These are phyloP conservation scores for Hirtodrosophila histrioides DNA, from an alignment of 2,888 invertebrate species.

Conservation along the genomic window DNA sequence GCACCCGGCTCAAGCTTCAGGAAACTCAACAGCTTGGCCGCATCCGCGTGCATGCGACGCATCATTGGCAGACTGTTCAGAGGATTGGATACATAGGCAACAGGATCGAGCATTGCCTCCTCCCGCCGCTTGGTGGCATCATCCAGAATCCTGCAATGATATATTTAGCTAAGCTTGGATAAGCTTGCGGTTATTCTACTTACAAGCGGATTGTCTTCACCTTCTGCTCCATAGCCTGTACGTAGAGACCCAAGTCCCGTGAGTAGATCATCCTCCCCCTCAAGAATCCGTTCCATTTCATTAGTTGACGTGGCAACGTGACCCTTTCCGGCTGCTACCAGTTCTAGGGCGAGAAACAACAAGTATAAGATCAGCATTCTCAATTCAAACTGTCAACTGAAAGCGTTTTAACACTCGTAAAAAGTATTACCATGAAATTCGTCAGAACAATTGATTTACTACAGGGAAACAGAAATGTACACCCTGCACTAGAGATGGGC, in stretches of 20 bases:
- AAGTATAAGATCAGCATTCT: constrained; percentile 13
- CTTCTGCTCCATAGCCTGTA: constrained; percentile 19
- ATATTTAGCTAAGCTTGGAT: neutral
- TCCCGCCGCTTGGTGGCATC: constrained; percentile 9
- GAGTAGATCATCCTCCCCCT: constrained; percentile 34
- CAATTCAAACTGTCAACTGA: neutral
- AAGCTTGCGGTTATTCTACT: neutral
- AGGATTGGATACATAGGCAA: constrained; percentile 70
- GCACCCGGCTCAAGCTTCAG: constrained; percentile 45
- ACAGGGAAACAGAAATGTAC: no score
- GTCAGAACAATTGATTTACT: constrained; percentile 11
- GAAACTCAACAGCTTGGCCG: constrained; percentile 52
- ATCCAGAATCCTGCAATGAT: constrained; percentile 10
- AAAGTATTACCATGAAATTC: neutral
- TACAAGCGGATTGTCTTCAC: constrained; percentile 20
- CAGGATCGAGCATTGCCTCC: constrained; percentile 43
- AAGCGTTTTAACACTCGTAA: neutral
- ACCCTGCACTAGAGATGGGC: no score
- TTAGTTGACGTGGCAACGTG: constrained; percentile 45
- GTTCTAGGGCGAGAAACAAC: neutral
- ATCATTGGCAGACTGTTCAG: constrained; percentile 67
- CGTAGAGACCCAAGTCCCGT: constrained; percentile 1
- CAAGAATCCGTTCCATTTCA: constrained; percentile 14
- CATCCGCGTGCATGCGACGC: constrained; percentile 74
- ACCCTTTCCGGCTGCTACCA: neutral